Evolutionary conservation across 1,140 invertebrate genomes (phyloP), one percentile per base, ranked within the genome.

Genomic region (Pseudomyrmex flavicornis): DNA sequence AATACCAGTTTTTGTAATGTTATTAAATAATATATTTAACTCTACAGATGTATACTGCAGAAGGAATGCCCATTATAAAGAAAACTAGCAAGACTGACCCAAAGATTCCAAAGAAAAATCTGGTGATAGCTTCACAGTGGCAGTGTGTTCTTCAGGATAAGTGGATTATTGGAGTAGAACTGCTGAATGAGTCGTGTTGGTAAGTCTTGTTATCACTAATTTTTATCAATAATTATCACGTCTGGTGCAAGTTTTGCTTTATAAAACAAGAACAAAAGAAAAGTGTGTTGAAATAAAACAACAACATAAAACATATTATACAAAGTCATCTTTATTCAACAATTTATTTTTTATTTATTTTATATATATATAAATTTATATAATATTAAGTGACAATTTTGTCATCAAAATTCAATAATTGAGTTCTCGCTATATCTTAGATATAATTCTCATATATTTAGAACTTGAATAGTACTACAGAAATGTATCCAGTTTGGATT

Each of bases 111-210:
- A 22, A 62, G 2, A 58, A 70, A 46, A 74, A 80, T 3, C 77
- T 93, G 9, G 15, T 84, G 7, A 17, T 92, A 48, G 20, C 63
- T 7, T 48, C 74, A 9, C 69, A 73, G 2, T 93, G 92, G 92
- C 93, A 93, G 44, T 73, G 85, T 26, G 35, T 93, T 22, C 56
- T 92, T 20, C 88, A 90, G 75, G 83, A 92, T 44, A 91, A 93
- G 70, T 94, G 93, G 93, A 84, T 94, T 22, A 85, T 93, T 63
- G 92, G 92, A 59, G 73, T 93, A 52, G 58, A 85, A 50, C 4
- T 93, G 2, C 22, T 85, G 8, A 94, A 92, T 50, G 86, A 35
- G 62, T 89, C 89, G 0, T 75, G 80, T 3, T 84, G 88, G 93
- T 94, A 85, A 94, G 92, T 89, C 72, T 8, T 72, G 35, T 35